Base-by-base conservation (phyloP, 2,888 invertebrate species). In the Sceliomorpha sp. region DNA sequence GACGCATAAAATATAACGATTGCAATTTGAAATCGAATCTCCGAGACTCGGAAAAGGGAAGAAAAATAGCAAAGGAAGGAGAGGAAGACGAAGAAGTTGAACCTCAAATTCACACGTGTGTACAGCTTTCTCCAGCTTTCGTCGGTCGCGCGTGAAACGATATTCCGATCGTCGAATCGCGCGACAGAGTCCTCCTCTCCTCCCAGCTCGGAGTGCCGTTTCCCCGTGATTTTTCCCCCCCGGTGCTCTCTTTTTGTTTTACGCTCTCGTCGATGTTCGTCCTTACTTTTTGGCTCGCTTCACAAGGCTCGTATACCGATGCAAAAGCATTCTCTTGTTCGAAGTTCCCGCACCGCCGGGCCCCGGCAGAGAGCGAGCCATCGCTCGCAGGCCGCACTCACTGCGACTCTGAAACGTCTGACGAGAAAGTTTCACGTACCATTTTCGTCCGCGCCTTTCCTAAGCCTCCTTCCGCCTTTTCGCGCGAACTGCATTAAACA, bases 251-350 rank as follows among this genome's bases (percentile, higher is more conserved):
- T 66, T 47, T 51, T 55, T 32, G 24, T 45, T 45, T 51, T 44
- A 51, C 60, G 39, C 53, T 50, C 39, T 40, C 45, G 37, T 48
- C 66, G 63, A 66, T 73, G 69, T 69, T 59, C 68, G 59, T 64
- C 58, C 62, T 76, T 72, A 75, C 74, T 77, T 78, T 81, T 77
- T 74, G 72, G 71, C 78, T 77, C 77, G 83, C 80, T 80, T 75
- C 79, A 71, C 77, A 68, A 67, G 74, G 55, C 72, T 73, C 71
- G 78, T 71, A 75, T 72, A 70, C 74, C 80, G 80, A 83, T 85
- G 85, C 86, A 84, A 87, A 87, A 87, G 86, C 87, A 86, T 87
- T 87, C 85, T 75, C 87, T 86, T 87, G 87, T 87, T 84, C 82
- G 74, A 79, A 78, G 77, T 77, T 79, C 73, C 75, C 78, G 59